phyloP scores from a whole-genome alignment of 1,140 invertebrate species.

The Phocides pigmalion region DNA sequence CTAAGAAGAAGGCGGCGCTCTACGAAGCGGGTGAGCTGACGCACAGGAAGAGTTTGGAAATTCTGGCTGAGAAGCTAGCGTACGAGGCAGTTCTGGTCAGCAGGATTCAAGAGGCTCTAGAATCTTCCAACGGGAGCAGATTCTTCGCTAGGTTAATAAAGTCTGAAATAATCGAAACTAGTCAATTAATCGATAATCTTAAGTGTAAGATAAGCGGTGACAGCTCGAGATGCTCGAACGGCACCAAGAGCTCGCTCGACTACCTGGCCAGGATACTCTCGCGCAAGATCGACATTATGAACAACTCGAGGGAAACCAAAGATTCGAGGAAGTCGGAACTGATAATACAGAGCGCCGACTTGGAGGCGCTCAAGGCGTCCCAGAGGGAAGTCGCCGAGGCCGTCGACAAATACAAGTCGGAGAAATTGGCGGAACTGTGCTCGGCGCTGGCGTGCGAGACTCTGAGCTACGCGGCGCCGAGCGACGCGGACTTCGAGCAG shows the following conservation, averaged over 20 bases:
- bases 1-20: slow-evolving; percentile 85
- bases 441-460: slow-evolving; percentile 87
- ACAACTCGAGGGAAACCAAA: slow-evolving; percentile 54
- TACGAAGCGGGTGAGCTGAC: slow-evolving; percentile 86
- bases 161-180: slow-evolving; percentile 88
- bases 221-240: slow-evolving; percentile 79
- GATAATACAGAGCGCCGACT: slow-evolving; percentile 73
- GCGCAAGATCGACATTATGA: slow-evolving; percentile 83
- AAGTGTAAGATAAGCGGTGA: slow-evolving; percentile 86
- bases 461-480: slow-evolving; percentile 82
- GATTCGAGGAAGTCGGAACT: slow-evolving; percentile 58
- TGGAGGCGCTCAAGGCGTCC: slow-evolving; percentile 85
- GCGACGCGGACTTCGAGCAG: slow-evolving; percentile 63
- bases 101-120: slow-evolving; percentile 85
- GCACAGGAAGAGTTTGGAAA: slow-evolving; percentile 86
- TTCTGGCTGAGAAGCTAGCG: slow-evolving; percentile 90
- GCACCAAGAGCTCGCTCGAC: slow-evolving; percentile 84
- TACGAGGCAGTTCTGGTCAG: slow-evolving; percentile 89
- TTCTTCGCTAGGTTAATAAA: slow-evolving; percentile 84
- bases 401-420: slow-evolving; percentile 86
- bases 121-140: slow-evolving; percentile 80
- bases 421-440: slow-evolving; percentile 88
- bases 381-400: slow-evolving; percentile 86
- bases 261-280: slow-evolving; percentile 87
- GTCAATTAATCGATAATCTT: slow-evolving; percentile 88